Evolutionary conservation across 2,797 vertebrate genomes (phyloP), one percentile per base, ranked within the genome.

Genomic region (Natrix natrix): DNA sequence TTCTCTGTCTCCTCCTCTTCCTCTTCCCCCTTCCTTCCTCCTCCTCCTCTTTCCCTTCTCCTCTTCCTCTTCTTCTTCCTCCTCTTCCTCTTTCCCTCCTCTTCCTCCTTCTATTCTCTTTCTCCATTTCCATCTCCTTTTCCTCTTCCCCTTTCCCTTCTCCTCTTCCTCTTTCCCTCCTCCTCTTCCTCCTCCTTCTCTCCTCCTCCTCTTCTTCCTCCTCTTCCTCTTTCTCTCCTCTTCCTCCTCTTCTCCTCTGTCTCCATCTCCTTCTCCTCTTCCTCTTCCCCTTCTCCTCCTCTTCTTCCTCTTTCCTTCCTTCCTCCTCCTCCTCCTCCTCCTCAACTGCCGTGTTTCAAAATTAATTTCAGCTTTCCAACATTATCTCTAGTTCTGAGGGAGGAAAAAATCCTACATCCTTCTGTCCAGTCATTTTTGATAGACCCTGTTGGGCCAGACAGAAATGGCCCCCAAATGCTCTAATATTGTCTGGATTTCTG

Each of bases 31-130:
- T 16, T 59, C 4, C 7, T 4, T 2, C 57, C 57, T 26, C 7
- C 60, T 61, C 2, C 2, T 8, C 7, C 16, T 5, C 22, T 1
- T 0, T 22, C 5, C 1, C 17, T 3, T 1, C 57, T 7, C 1
- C 20, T 60, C 0, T 1, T 37, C 32, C 57, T 59, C 57, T 4
- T 2, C 17, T 59, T 1, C 7, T 4, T 2, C 57, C 57, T 26
- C 7, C 60, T 61, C 2, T 2, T 8, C 7, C 16, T 5, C 22
- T 1, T 0, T 22, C 5, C 1, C 17, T 3, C 2, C 57, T 7
- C 1, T 5, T 22, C 5, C 17, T 22, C 16, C 1, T 1, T 1
- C 1, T 17, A 1, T 4, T 57, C 4, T 4, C 4, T 0, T 7
- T 6, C 5, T 5, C 5, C 5, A 37, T 37, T 37, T 37, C 32